Evolutionary conservation across 1,140 invertebrate genomes (phyloP).

Genomic region (Steinernema feltiae): DNA sequence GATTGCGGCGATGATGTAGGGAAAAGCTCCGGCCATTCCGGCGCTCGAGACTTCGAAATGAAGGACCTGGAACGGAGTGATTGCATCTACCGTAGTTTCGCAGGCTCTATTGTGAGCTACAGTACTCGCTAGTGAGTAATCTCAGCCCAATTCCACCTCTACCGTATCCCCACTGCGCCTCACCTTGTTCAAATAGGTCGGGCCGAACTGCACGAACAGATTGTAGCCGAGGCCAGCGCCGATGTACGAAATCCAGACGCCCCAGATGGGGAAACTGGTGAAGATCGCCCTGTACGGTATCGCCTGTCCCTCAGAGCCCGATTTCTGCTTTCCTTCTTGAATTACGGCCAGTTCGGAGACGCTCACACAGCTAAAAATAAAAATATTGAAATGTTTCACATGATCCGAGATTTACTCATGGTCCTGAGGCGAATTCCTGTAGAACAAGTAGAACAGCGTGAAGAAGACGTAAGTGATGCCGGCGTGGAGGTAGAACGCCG

Average conservation of each 20-base stretch:
- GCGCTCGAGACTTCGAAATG: not conserved
- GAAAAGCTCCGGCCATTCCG: not conserved
- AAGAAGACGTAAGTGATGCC: not conserved
- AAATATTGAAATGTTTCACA: not conserved
- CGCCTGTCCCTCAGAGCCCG: not conserved
- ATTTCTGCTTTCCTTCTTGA: not conserved
- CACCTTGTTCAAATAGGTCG: not conserved
- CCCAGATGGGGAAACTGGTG: not conserved
- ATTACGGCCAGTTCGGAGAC: not conserved
- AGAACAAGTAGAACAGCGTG: not conserved
- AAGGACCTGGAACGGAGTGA: not conserved
- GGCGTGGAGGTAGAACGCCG: not conserved
- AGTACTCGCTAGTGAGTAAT: not conserved
- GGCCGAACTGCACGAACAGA: not conserved
- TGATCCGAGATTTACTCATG: not conserved
- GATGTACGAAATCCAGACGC: not conserved
- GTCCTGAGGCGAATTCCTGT: not conserved
- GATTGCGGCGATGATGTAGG: not conserved
- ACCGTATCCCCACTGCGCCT: too few relatives aligned
- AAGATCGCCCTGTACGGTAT: not conserved
- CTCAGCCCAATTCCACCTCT: too few relatives aligned
- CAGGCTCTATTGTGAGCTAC: not conserved
- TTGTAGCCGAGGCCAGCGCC: not conserved
- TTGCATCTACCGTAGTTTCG: too few relatives aligned
- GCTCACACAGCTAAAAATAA: not conserved